Evolutionary conservation across 2,113 vertebrate genomes (phyloP).

Genomic region (Argyrosomus japonicus): DNA sequence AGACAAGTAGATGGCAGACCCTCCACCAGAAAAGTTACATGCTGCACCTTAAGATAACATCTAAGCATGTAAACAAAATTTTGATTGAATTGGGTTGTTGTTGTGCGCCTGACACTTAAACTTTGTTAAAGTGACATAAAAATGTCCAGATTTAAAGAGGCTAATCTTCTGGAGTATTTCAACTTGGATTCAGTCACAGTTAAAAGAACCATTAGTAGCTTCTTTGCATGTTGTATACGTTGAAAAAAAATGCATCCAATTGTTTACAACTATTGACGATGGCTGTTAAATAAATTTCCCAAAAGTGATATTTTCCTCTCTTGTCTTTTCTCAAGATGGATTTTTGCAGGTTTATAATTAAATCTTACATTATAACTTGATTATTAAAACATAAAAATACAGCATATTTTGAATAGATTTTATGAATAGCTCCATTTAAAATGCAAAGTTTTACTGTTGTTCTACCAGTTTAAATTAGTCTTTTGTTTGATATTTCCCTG

Average conservation of each 20-base stretch:
- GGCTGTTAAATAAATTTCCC: conserved; percentile 1
- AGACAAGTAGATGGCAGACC: too few species aligned
- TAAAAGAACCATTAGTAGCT: background rate
- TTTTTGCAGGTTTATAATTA: conserved; percentile 10
- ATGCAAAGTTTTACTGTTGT: conserved; percentile 25
- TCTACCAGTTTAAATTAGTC: conserved; percentile 14
- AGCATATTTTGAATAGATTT: background rate
- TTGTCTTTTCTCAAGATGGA: conserved; percentile 1
- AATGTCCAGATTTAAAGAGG: conserved; percentile 8
- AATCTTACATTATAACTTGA: conserved; percentile 1
- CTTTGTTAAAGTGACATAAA: background rate
- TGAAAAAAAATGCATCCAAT: conserved; percentile 5
- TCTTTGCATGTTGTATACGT: background rate
- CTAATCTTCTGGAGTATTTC: conserved; percentile 11
- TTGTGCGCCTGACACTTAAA: background rate
- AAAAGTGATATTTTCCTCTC: conserved; percentile 5
- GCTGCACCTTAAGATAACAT: too few species aligned
- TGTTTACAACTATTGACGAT: background rate
- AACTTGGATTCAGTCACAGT: conserved; percentile 2
- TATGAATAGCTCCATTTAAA: conserved; percentile 29
- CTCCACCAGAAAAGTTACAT: too few species aligned
- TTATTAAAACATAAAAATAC: conserved; percentile 13
- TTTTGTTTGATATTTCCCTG: conserved; percentile 17
- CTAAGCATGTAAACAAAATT: too few species aligned
- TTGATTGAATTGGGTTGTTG: too few species aligned